Conservation (phyloP, 1,140 invertebrate genomes). For the Drosophila asahinai region DNA sequence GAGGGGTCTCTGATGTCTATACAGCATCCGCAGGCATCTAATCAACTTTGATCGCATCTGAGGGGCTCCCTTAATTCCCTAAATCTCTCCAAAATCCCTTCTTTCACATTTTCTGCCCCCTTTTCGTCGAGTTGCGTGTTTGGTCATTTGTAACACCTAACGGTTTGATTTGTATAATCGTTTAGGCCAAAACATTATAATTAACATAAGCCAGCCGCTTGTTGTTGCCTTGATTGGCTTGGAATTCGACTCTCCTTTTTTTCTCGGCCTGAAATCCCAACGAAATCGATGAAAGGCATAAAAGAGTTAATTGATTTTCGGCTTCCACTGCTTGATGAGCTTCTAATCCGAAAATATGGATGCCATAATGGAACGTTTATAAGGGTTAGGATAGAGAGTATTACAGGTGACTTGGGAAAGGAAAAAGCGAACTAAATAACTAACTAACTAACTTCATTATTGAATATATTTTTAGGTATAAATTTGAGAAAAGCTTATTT, state of each 20-base stretch:
- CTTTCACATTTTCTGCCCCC: background rate
- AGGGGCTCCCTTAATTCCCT: conserved; percentile 33
- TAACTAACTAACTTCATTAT: no score
- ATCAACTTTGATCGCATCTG: conserved; percentile 69
- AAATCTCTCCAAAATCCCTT: conserved; percentile 18
- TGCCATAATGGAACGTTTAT: background rate
- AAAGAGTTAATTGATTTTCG: conserved; percentile 16
- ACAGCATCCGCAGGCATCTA: conserved; percentile 73
- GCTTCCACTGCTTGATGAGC: background rate
- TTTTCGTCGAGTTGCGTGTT: conserved; percentile 51
- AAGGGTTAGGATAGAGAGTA: background rate
- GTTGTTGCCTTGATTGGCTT: conserved; percentile 14
- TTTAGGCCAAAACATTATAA: conserved; percentile 63
- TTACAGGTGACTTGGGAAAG: background rate
- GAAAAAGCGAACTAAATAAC: background rate
- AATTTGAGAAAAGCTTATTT: no score
- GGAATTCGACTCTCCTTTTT: no score
- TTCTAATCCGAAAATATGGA: background rate
- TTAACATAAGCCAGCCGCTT: conserved; percentile 51
- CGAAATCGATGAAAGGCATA: conserved; percentile 14
- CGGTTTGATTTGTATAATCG: conserved; percentile 73
- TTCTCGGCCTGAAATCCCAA: no score
- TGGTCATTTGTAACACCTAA: conserved; percentile 79
- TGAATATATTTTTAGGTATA: no score
- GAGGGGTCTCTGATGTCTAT: conserved; percentile 7